phyloP scores from a whole-genome alignment of 2,888 invertebrate genomes.

The Theodoxus fluviatilis region DNA sequence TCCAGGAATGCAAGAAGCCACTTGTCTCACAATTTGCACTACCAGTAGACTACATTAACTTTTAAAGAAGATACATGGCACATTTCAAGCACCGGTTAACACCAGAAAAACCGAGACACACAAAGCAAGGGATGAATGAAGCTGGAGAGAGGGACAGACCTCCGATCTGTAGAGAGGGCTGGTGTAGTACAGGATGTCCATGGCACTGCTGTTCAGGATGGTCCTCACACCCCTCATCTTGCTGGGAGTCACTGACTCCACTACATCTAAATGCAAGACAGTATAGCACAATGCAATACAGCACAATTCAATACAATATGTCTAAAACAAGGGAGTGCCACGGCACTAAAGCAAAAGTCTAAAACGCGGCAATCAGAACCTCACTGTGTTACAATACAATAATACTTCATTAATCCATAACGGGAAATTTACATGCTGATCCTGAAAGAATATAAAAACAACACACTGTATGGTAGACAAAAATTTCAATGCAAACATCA shows the following conservation, averaged over 20 bases:
- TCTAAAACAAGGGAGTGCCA: not conserved
- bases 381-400: too few species aligned
- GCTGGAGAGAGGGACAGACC: slow-evolving; percentile 61
- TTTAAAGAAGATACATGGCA: too few species aligned
- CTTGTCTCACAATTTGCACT: too few species aligned
- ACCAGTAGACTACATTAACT: not conserved
- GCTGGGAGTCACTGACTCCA: slow-evolving; percentile 75
- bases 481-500: not conserved
- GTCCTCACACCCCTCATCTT: slow-evolving; percentile 72
- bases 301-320: not conserved
- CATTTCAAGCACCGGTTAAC: too few species aligned
- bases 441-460: not conserved
- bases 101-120: not conserved
- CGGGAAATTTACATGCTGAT: too few species aligned
- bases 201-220: slow-evolving; percentile 74
- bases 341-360: too few species aligned
- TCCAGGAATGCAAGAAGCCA: too few species aligned
- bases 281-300: not conserved
- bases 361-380: too few species aligned
- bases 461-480: not conserved
- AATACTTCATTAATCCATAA: too few species aligned
- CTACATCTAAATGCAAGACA: slow-evolving; percentile 67
- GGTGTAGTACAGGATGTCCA: slow-evolving; percentile 79
- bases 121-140: not conserved
- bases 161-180: slow-evolving; percentile 76